Percentiles rank a stretch among this genome's conserved stretches.
phyloP scores from a whole-genome alignment of 2,113 vertebrate species.

The Gasterosteus nipponicus region DNA sequence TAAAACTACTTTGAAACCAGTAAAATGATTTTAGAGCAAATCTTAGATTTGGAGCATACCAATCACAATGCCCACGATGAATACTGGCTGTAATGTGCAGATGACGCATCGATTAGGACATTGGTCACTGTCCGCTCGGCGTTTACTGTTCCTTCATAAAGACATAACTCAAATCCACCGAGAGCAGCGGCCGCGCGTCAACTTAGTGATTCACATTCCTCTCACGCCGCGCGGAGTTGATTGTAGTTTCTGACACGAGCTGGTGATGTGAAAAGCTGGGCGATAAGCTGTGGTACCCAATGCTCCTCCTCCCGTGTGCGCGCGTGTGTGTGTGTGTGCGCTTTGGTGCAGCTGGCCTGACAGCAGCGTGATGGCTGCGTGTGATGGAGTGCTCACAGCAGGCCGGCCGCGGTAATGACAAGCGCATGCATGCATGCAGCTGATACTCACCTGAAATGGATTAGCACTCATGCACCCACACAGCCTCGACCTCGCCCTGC shows the following conservation, averaged over 20 bases:
- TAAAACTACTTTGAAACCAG: background rate
- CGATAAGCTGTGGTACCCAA: slow-evolving; percentile 42
- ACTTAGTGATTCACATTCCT: slow-evolving; percentile 46
- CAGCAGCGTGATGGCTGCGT: slow-evolving; percentile 52
- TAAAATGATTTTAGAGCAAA: background rate
- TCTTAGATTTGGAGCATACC: background rate
- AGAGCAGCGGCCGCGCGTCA: slow-evolving; percentile 34
- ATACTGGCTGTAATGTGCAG: slow-evolving; percentile 6
- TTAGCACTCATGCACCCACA: slow-evolving; percentile 29
- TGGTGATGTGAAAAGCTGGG: slow-evolving; percentile 7
- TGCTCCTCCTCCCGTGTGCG: slow-evolving; percentile 3
- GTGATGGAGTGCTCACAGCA: slow-evolving; percentile 69
- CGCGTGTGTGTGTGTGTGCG: slow-evolving; percentile 24
- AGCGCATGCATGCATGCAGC: slow-evolving; percentile 59
- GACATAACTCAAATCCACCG: slow-evolving; percentile 30
- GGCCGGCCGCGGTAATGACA: slow-evolving; percentile 70
- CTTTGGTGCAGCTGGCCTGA: slow-evolving; percentile 48
- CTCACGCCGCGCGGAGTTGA: slow-evolving; percentile 35
- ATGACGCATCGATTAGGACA: slow-evolving; percentile 19
- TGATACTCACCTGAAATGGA: slow-evolving; percentile 66
- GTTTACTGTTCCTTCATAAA: slow-evolving; percentile 37
- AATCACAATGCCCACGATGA: slow-evolving; percentile 27
- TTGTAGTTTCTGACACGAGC: slow-evolving; percentile 33
- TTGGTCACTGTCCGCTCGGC: slow-evolving; percentile 5
- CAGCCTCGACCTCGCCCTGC: slow-evolving; percentile 32